phyloP scores from a whole-genome alignment of 1,140 invertebrate genomes.

The Aporrectodea caliginosa region DNA sequence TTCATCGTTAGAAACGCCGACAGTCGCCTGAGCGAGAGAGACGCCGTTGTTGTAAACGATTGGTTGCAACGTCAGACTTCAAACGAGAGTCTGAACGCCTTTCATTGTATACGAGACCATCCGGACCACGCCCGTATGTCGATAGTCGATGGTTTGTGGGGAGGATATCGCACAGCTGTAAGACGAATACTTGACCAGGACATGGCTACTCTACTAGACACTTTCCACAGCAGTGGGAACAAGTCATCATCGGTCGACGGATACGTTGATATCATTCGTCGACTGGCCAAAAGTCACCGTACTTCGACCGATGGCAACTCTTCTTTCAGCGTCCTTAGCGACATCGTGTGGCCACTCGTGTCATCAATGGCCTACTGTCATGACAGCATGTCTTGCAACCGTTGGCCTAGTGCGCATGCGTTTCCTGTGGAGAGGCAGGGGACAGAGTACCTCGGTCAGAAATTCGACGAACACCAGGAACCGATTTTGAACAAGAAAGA shows the following conservation, averaged over 20 bases:
- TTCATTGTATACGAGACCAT: slow-evolving; percentile 48
- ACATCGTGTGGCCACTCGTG: slow-evolving; percentile 6
- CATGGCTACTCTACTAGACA: background rate
- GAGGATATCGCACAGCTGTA: background rate
- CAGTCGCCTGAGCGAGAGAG: slow-evolving; percentile 37
- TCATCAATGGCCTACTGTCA: slow-evolving; percentile 4
- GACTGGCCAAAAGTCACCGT: background rate
- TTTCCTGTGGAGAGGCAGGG: background rate
- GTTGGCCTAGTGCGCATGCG: background rate
- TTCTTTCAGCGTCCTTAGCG: background rate
- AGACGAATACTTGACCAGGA: background rate
- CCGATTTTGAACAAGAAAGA: background rate
- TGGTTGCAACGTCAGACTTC: slow-evolving; percentile 35
- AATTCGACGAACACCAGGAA: background rate
- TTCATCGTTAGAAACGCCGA: slow-evolving; percentile 46
- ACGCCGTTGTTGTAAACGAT: slow-evolving; percentile 42
- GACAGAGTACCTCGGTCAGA: slow-evolving; percentile 6
- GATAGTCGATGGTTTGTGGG: slow-evolving; percentile 17
- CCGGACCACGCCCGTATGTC: slow-evolving; percentile 28
- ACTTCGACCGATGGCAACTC: background rate
- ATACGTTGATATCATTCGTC: background rate
- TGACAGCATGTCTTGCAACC: slow-evolving; percentile 9
- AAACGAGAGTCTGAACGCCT: background rate
- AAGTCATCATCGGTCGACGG: background rate
- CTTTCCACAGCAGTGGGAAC: background rate